A percentile compares a stretch with the other conserved stretches of the same genome.
phyloP scores from a whole-genome alignment of 2,113 vertebrate species.

The Bufo bufo region DNA sequence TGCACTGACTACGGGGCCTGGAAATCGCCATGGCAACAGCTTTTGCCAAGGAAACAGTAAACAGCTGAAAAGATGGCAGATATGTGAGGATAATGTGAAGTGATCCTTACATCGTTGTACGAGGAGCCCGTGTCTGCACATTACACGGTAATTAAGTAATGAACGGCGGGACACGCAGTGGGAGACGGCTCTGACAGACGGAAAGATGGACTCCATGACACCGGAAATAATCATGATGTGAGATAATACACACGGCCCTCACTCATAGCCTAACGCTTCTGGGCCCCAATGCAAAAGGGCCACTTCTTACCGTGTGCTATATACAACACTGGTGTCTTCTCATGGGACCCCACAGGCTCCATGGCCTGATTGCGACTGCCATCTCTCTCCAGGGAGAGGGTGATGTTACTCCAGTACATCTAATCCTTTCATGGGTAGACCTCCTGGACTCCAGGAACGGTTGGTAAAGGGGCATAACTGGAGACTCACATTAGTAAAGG shows the following conservation, averaged over 20 bases:
- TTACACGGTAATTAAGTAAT: constrained; percentile 3
- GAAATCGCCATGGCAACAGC: background rate
- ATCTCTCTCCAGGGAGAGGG: no score
- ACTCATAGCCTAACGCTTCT: no score
- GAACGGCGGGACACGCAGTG: background rate
- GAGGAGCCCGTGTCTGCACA: background rate
- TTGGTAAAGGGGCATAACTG: no score
- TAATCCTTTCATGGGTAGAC: no score
- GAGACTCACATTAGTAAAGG: no score
- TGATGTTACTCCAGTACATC: no score
- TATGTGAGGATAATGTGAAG: constrained; percentile 16
- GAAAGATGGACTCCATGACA: background rate
- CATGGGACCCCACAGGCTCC: no score
- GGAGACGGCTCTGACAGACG: background rate
- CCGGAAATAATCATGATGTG: background rate
- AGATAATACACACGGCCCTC: background rate
- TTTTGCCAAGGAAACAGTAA: constrained; percentile 22
- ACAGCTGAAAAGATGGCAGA: constrained; percentile 13
- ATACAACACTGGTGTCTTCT: no score
- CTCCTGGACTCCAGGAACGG: no score
- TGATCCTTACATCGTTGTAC: background rate
- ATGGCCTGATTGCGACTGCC: no score
- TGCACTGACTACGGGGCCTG: background rate
- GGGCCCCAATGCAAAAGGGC: background rate
- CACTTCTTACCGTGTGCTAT: no score